Evolutionary conservation across 2,113 vertebrate species (phyloP).

Genomic region (Antechinus flavipes): DNA sequence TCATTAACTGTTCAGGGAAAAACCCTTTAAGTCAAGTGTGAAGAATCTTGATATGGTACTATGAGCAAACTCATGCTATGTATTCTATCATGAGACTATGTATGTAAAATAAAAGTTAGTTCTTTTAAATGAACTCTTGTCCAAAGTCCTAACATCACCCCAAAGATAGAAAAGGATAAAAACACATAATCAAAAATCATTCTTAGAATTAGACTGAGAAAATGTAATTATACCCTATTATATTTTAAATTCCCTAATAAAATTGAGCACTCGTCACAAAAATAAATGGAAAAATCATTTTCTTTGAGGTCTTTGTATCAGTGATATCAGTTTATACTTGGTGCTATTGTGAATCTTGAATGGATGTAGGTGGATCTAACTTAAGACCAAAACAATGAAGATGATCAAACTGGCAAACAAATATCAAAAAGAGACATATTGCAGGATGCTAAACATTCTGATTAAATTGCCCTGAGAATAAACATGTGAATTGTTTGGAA

Average conservation of each 20-base stretch:
- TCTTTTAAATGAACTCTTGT: constrained; percentile 22
- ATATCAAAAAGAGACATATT: neutral
- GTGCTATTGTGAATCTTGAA: neutral
- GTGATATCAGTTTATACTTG: neutral
- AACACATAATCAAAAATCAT: constrained; percentile 27
- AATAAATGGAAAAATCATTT: neutral
- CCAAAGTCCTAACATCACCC: constrained; percentile 6
- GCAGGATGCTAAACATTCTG: neutral
- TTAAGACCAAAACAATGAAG: neutral
- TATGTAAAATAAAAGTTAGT: neutral
- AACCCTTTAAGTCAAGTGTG: neutral
- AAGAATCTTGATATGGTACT: neutral
- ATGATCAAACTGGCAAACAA: neutral
- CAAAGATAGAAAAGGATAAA: constrained; percentile 16
- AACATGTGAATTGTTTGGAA: neutral
- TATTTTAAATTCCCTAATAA: neutral
- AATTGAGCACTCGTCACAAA: neutral
- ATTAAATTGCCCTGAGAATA: neutral
- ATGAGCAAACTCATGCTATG: neutral
- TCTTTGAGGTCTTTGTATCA: neutral
- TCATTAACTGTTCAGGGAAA: neutral
- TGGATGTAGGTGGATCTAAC: neutral
- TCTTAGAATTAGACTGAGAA: constrained; percentile 28
- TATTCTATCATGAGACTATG: neutral
- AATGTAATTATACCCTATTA: neutral